These are phyloP conservation scores for Petrocephalus schoutedeni DNA, from an alignment of 2,797 vertebrate genomes.

Conservation along the genomic window DNA sequence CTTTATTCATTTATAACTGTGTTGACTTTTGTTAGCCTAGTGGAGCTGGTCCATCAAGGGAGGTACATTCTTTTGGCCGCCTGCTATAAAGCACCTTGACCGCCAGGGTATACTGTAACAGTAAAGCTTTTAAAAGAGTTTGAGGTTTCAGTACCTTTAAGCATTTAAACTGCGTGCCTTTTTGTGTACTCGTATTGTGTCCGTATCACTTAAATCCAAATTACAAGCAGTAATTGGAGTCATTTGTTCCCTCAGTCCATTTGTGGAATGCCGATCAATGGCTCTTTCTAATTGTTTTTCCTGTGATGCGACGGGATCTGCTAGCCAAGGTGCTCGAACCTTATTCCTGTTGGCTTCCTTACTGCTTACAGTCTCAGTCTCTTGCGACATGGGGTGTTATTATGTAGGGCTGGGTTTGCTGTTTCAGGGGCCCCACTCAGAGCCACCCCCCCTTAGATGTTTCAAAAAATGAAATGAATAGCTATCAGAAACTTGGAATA, in stretches of 20 bases:
- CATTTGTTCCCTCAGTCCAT: neutral
- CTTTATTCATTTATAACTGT: neutral
- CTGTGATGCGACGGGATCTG: neutral
- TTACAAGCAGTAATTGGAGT: neutral
- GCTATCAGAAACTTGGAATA: neutral
- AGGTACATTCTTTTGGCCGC: neutral
- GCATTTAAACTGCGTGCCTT: neutral
- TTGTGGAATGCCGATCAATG: neutral
- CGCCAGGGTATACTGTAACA: neutral
- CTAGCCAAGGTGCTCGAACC: neutral
- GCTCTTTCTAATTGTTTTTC: neutral
- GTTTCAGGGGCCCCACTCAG: neutral
- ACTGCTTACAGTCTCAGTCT: neutral
- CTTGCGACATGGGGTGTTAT: slow-evolving; percentile 7
- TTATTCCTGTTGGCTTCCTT: neutral
- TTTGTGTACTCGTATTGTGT: neutral
- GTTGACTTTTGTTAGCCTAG: neutral
- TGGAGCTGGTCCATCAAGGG: neutral
- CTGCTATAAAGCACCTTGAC: neutral
- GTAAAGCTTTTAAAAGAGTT: neutral
- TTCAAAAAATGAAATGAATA: neutral
- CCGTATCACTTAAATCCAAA: neutral
- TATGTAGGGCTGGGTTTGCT: neutral
- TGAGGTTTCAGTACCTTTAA: neutral
- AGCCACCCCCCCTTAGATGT: neutral